Conservation (phyloP, 2,113 vertebrate genomes). For the Panurus biarmicus region DNA sequence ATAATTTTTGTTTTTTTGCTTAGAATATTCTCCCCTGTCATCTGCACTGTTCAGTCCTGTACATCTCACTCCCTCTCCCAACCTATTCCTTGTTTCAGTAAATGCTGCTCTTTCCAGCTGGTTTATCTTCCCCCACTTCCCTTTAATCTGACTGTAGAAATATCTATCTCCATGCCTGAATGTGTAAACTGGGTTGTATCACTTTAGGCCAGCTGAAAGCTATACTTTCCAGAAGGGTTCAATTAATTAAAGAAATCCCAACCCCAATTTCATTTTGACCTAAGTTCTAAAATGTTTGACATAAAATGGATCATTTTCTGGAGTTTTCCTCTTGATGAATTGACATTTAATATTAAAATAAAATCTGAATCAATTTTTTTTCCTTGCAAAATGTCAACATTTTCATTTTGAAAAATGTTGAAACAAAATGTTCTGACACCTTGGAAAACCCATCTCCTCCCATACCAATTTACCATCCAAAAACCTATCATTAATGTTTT, state of each 20-base stretch:
- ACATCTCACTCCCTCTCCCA: neutral
- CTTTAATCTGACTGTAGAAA: neutral
- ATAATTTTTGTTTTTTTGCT: neutral
- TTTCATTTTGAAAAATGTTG: constrained; percentile 36
- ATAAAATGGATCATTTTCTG: neutral
- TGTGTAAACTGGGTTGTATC: neutral
- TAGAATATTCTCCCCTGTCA: neutral
- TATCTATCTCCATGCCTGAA: neutral
- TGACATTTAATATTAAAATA: neutral
- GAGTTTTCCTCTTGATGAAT: neutral
- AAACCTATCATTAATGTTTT: constrained; percentile 10
- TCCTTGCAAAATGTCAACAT: constrained; percentile 28
- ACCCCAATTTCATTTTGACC: neutral
- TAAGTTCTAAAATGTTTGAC: neutral
- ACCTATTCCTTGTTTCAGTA: neutral
- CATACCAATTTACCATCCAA: neutral
- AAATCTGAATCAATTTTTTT: neutral
- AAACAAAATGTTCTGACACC: constrained; percentile 52
- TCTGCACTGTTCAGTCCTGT: neutral
- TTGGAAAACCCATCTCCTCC: constrained; percentile 19
- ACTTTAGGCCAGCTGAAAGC: neutral
- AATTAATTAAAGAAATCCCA: neutral
- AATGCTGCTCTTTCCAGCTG: neutral
- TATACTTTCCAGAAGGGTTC: neutral
- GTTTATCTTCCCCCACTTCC: neutral